Conservation (phyloP, 2,797 vertebrate genomes). For the Thunnus albacares region DNA sequence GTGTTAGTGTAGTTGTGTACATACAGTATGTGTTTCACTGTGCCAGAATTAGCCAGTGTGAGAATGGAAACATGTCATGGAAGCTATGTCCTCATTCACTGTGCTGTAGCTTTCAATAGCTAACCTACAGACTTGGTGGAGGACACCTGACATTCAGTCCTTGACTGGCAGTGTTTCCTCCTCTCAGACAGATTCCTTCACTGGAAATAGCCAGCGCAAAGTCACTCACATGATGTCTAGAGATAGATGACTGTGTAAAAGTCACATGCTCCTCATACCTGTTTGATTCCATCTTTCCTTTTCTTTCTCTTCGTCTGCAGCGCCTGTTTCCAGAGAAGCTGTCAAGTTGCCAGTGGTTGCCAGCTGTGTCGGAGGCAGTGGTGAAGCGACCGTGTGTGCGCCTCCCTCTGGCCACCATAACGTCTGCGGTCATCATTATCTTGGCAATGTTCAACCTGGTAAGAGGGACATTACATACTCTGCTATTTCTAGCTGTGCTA, state of each 20-base stretch:
- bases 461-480: constrained; percentile 43
- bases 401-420: constrained; percentile 89
- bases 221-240: constrained; percentile 42
- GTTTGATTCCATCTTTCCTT: constrained; percentile 31
- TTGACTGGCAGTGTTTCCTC: constrained; percentile 23
- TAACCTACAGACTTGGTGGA: constrained; percentile 19
- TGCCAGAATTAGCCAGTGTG: constrained; percentile 35
- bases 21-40: not conserved
- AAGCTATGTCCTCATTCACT: constrained; percentile 20
- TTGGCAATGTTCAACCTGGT: constrained; percentile 93
- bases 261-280: constrained; percentile 27
- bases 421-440: constrained; percentile 87
- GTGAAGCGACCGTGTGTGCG: constrained; percentile 91
- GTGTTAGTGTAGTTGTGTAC: not conserved
- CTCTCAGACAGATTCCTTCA: constrained; percentile 41
- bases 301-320: constrained; percentile 73
- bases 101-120: constrained; percentile 41
- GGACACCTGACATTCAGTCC: constrained; percentile 38
- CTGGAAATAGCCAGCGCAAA: constrained; percentile 63
- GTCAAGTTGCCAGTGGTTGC: constrained; percentile 83
- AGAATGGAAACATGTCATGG: constrained; percentile 30
- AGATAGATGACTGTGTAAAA: constrained; percentile 32
- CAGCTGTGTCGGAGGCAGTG: constrained; percentile 88
- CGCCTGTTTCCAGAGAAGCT: constrained; percentile 86
- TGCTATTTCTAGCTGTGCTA: constrained; percentile 53